Base-by-base conservation (phyloP, 2,113 vertebrate genomes). In the Rhynchopsitta pachyrhyncha region DNA sequence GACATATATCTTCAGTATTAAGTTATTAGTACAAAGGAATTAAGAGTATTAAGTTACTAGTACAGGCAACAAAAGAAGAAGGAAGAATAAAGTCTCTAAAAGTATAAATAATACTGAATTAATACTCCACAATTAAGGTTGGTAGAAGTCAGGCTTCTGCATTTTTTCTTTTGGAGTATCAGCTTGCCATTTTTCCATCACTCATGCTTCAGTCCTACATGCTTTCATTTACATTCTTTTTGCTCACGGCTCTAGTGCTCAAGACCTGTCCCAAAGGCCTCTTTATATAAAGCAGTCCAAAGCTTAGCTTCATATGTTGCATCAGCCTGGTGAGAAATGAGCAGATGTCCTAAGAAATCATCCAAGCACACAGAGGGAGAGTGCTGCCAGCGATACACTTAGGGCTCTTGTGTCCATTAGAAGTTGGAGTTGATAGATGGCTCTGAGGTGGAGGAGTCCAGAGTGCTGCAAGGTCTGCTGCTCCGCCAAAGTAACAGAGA, bases 381-480 rank as follows among this genome's bases (percentile, higher is more conserved):
- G 18, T 24, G 7, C 31, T 71, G 52, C 83, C 69, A 91, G 35
- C 2, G 2, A 6, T 39, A 41, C 10, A 15, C 24, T 42, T 39
- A 44, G 18, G 24, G 19, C 42, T 76, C 20, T 59, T 1, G 5
- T 20, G 28, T n/a, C 46, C 70, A 46, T 74, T 25, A 42, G 55
- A 59, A 49, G 24, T 0, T 76, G 59, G 39, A 41, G 35, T 23
- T 2, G 2, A 18, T 66, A 17, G 19, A 28, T 2, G 5, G 6
- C 60, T 80, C 17, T 8, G 11, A 74, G 37, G 27, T 17, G 8
- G 28, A 71, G 35, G 53, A 83, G 35, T 33, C 33, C 17, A 42
- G 33, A 24, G n/a, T 0, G 0, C 62, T 82, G 37, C 3, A 10
- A 85, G 24, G 17, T 29, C 41, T 88, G 18, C 41, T 88, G 13